These are phyloP conservation scores for Pollenia labialis DNA, from an alignment of 2,888 invertebrate species.

Conservation along the genomic window DNA sequence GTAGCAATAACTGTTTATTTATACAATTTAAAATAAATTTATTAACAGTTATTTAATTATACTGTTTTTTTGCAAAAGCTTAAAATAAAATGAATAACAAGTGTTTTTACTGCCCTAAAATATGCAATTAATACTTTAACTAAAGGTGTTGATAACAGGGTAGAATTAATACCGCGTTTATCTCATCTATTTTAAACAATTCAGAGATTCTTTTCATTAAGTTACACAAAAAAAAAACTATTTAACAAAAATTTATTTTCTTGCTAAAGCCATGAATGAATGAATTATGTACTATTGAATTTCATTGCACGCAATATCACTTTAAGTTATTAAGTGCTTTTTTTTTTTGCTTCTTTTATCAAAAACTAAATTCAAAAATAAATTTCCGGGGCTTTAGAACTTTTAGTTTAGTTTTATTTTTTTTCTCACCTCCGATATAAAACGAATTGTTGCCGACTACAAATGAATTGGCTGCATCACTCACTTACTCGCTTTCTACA, in stretches of 20 bases:
- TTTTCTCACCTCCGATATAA: slow-evolving; percentile 13
- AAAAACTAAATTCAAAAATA: slow-evolving; percentile 43
- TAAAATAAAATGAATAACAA: background rate
- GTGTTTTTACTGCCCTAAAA: background rate
- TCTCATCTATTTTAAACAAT: too few relatives aligned
- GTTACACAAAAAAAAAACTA: background rate
- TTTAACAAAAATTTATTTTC: background rate
- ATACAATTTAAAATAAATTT: background rate
- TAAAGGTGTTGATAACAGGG: too few relatives aligned
- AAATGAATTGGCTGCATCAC: slow-evolving; percentile 51
- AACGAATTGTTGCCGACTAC: slow-evolving; percentile 46
- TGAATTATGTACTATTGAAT: slow-evolving; percentile 35
- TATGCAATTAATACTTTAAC: slow-evolving; percentile 1
- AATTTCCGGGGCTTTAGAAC: slow-evolving; percentile 56
- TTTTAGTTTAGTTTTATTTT: slow-evolving; percentile 16
- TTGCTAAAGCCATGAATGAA: background rate
- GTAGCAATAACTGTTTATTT: slow-evolving; percentile 25
- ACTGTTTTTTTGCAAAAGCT: too few relatives aligned
- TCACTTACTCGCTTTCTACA: background rate
- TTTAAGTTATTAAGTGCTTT: slow-evolving; percentile 66
- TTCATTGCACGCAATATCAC: slow-evolving; percentile 70
- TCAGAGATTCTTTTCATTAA: too few relatives aligned
- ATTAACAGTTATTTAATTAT: too few relatives aligned
- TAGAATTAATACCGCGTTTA: too few relatives aligned
- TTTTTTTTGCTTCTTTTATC: slow-evolving; percentile 51